Evolutionary conservation across 2,888 invertebrate species (phyloP).

Genomic region (Chrysodeixis includens): DNA sequence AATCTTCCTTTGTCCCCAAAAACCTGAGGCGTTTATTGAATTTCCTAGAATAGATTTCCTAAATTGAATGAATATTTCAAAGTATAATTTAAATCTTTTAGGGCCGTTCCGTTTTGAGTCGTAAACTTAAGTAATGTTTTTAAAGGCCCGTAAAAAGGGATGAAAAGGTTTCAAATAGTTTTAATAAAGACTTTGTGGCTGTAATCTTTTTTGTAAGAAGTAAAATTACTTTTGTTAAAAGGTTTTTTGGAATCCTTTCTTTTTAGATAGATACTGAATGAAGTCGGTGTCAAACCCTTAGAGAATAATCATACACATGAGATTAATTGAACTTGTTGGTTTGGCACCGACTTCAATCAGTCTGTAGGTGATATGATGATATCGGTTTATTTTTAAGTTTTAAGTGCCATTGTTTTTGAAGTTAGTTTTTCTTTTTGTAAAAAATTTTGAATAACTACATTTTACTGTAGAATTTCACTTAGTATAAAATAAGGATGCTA

Average conservation of each 20-base stretch:
- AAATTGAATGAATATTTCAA: slow-evolving; percentile 52
- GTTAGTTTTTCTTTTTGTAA: too few relatives aligned
- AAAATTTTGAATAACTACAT: too few relatives aligned
- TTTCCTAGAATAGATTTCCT: slow-evolving; percentile 29
- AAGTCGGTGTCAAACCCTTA: too few relatives aligned
- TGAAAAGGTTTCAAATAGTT: slow-evolving; percentile 33
- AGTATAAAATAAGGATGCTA: neutral
- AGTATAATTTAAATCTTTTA: slow-evolving; percentile 44
- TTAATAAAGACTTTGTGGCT: slow-evolving; percentile 10
- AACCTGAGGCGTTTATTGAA: slow-evolving; percentile 16
- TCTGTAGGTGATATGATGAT: too few relatives aligned
- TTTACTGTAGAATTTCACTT: too few relatives aligned
- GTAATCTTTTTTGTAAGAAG: neutral
- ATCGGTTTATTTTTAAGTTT: too few relatives aligned
- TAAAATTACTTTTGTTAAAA: neutral
- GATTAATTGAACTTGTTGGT: too few relatives aligned
- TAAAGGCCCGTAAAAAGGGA: slow-evolving; percentile 42
- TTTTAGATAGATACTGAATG: neutral
- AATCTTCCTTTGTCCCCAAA: neutral
- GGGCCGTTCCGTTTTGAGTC: slow-evolving; percentile 30
- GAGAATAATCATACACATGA: too few relatives aligned
- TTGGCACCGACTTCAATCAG: too few relatives aligned
- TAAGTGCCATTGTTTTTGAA: too few relatives aligned
- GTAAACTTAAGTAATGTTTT: slow-evolving; percentile 39
- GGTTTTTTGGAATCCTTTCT: neutral